Percentiles rank a stretch among this genome's conserved stretches.
These are phyloP conservation scores for Nematolebias whitei DNA, from an alignment of 2,113 vertebrate species.

Conservation along the genomic window DNA sequence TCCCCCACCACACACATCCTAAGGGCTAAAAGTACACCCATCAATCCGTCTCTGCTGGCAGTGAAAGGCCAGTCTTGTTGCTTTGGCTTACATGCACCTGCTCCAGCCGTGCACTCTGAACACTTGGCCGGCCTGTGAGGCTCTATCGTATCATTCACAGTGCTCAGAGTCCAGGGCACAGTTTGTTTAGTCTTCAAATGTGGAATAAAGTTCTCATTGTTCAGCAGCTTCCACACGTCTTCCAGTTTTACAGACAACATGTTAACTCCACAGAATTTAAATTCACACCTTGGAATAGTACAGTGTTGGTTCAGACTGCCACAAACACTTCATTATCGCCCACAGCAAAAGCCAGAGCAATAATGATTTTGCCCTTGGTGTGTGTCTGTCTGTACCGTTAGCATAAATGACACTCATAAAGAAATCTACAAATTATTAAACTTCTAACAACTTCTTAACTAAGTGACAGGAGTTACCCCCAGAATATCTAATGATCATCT, in stretches of 20 bases:
- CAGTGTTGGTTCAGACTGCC: too few species aligned
- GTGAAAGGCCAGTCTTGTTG: constrained; percentile 63
- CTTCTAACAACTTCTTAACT: too few species aligned
- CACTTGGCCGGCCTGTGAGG: constrained; percentile 18
- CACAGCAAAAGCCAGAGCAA: too few species aligned
- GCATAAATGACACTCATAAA: too few species aligned
- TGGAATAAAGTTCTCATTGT: constrained; percentile 1
- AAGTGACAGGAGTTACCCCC: too few species aligned
- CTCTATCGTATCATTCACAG: constrained; percentile 44
- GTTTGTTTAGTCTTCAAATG: neutral
- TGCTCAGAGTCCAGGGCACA: neutral
- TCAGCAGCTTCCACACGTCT: neutral
- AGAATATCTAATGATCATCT: too few species aligned
- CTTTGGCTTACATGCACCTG: constrained; percentile 66
- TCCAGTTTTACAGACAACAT: neutral
- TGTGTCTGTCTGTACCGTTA: too few species aligned
- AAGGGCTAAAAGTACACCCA: too few species aligned
- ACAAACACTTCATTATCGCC: constrained; percentile 13
- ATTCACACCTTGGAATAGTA: neutral
- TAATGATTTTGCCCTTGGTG: too few species aligned
- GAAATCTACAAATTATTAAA: too few species aligned
- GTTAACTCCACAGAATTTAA: neutral
- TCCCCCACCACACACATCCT: constrained; percentile 41
- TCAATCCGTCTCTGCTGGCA: constrained; percentile 51
- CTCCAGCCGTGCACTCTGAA: constrained; percentile 40